Conservation (phyloP, 2,888 invertebrate species). For the Brenthis ino region DNA sequence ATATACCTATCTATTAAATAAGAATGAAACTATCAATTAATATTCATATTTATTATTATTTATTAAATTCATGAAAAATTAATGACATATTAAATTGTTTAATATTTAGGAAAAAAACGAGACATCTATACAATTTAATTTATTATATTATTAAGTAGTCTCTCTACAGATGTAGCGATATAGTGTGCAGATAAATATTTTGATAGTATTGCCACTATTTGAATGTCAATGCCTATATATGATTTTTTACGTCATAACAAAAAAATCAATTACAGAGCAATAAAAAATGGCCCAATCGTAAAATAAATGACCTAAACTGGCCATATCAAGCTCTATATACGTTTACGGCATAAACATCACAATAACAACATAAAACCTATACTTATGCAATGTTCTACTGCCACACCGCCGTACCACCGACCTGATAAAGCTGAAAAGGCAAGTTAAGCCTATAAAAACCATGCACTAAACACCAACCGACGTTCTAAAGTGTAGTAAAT, state of each 20-base stretch:
- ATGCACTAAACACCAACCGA: conserved; percentile 77
- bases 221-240: conserved; percentile 1
- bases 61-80: no score
- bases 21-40: no score
- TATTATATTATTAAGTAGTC: no score
- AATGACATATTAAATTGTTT: no score
- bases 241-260: conserved; percentile 31
- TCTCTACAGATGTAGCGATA: no score
- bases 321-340: conserved; percentile 77
- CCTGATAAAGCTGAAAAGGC: conserved; percentile 83
- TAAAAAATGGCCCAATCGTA: conserved; percentile 66
- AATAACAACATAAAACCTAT: conserved; percentile 82
- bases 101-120: no score
- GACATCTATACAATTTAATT: no score
- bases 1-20: no score
- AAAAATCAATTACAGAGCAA: conserved; percentile 60
- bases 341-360: conserved; percentile 79
- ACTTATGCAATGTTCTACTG: conserved; percentile 81
- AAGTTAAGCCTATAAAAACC: conserved; percentile 82
- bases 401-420: conserved; percentile 78
- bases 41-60: no score
- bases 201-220: neutral
- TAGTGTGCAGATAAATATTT: no score
- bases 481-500: conserved; percentile 76
- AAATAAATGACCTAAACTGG: conserved; percentile 70